phyloP scores from a whole-genome alignment of 1,140 invertebrate genomes.

The Diabrotica undecimpunctata region DNA sequence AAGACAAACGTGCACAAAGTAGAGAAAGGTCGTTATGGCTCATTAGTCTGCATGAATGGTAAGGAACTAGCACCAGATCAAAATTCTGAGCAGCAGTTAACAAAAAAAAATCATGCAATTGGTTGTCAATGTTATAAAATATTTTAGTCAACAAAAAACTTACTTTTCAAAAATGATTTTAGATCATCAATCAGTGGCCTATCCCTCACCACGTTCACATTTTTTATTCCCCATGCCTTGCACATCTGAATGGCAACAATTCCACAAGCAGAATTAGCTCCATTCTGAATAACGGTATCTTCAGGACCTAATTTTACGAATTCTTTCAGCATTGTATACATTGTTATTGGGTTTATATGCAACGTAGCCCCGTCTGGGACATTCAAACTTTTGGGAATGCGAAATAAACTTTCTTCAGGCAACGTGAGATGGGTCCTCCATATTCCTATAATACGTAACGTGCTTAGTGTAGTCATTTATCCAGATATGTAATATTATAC shows the following conservation, averaged over 20 bases:
- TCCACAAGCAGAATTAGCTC: slow-evolving; percentile 93
- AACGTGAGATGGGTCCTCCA: slow-evolving; percentile 77
- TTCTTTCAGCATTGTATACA: slow-evolving; percentile 92
- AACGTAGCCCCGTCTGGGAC: slow-evolving; percentile 78
- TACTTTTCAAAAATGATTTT: slow-evolving; percentile 62
- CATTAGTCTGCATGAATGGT: no score
- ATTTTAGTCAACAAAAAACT: not conserved
- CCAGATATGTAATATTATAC: not conserved
- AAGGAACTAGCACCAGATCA: no score
- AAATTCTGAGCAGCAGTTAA: no score
- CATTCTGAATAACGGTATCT: slow-evolving; percentile 93
- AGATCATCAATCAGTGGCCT: slow-evolving; percentile 72
- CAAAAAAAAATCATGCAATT: no score
- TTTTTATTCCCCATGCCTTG: slow-evolving; percentile 69
- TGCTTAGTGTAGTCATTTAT: slow-evolving; percentile 36
- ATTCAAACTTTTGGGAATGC: slow-evolving; percentile 66
- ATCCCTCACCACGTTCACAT: slow-evolving; percentile 82
- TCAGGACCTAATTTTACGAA: slow-evolving; percentile 75
- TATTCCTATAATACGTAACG: slow-evolving; percentile 60
- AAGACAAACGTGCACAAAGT: no score
- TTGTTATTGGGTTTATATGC: slow-evolving; percentile 92
- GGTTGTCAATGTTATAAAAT: not conserved
- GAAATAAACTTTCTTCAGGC: slow-evolving; percentile 58
- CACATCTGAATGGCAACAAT: slow-evolving; percentile 90
- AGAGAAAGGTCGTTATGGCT: no score